A percentile compares a stretch with the other conserved stretches of the same genome.
Evolutionary conservation across 2,113 vertebrate genomes (phyloP).

Genomic region (Gracilinanus agilis): DNA sequence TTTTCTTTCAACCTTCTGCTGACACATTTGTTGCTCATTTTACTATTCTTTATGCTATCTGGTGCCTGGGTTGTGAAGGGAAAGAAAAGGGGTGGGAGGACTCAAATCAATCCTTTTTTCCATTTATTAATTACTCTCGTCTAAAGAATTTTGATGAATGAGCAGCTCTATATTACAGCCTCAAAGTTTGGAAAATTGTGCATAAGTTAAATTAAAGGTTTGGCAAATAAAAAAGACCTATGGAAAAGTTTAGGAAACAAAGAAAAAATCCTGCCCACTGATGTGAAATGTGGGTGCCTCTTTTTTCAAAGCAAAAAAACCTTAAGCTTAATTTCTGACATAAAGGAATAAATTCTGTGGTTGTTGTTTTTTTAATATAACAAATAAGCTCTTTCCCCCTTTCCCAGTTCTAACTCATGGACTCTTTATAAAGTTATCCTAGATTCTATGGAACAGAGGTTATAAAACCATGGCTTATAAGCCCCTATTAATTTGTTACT

Average conservation of each 20-base stretch:
- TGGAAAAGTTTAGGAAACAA: constrained; percentile 48
- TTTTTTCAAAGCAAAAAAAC: constrained; percentile 44
- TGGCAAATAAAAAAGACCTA: constrained; percentile 30
- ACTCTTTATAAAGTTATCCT: neutral
- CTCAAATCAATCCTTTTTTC: constrained; percentile 42
- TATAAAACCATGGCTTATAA: neutral
- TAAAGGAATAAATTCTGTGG: neutral
- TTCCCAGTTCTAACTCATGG: neutral
- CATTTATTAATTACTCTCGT: constrained; percentile 14
- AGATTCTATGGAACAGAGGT: neutral
- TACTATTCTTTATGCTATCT: constrained; percentile 17
- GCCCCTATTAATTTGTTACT: neutral
- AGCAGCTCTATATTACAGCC: constrained; percentile 54
- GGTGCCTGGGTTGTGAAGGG: constrained; percentile 40
- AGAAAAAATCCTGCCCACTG: neutral
- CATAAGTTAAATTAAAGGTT: constrained; percentile 54
- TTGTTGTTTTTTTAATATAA: no score
- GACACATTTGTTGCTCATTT: neutral
- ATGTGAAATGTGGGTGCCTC: constrained; percentile 18
- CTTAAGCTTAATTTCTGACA: neutral
- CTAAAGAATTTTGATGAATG: constrained; percentile 38
- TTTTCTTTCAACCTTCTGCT: constrained; percentile 22
- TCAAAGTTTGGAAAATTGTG: constrained; percentile 50
- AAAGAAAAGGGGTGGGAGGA: constrained; percentile 46
- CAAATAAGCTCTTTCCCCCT: neutral